Conservation (phyloP, 2,888 invertebrate genomes). For the Tinea pellionella region DNA sequence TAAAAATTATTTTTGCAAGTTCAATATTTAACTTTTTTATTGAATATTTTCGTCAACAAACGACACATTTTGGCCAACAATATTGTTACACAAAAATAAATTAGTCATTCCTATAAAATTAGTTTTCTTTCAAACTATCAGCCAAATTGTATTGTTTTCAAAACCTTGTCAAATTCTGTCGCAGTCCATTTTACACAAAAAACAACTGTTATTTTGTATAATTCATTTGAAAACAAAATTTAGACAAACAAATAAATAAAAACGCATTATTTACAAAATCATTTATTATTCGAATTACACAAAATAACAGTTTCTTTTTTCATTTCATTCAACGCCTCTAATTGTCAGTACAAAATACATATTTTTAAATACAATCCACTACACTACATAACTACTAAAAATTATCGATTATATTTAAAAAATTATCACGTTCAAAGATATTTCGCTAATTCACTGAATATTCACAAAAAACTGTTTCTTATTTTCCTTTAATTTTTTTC, state of each 20-base stretch:
- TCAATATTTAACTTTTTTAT: neutral
- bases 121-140: neutral
- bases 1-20: neutral
- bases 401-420: neutral
- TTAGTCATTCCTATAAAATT: neutral
- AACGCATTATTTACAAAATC: neutral
- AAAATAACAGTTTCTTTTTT: neutral
- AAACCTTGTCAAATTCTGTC: neutral
- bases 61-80: slow-evolving; percentile 4
- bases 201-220: neutral
- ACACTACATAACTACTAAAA: neutral
- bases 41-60: neutral
- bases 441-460: neutral
- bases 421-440: neutral
- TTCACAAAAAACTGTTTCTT: neutral
- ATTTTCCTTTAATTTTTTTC: too few species aligned
- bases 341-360: slow-evolving; percentile 2
- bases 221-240: neutral
- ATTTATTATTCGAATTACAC: neutral
- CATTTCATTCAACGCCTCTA: neutral
- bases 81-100: neutral
- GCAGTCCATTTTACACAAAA: neutral
- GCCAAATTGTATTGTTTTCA: neutral
- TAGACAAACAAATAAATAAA: neutral
- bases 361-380: slow-evolving; percentile 2